Evolutionary conservation across 2,113 vertebrate genomes (phyloP).

Genomic region (Onychostruthus taczanowskii): DNA sequence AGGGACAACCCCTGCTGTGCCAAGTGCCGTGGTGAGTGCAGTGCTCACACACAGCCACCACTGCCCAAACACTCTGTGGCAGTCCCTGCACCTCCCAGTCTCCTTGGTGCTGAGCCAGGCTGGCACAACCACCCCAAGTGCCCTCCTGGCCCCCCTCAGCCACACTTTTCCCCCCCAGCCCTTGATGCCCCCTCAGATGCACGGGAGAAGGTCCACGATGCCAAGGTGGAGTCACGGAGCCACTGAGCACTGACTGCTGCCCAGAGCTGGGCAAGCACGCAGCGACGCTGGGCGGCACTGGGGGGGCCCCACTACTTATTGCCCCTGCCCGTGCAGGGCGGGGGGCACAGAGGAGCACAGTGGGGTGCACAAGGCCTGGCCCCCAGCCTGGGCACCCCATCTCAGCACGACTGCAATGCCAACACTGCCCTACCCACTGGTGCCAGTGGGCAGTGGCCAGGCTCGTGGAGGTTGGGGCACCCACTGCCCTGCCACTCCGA

Average conservation of each 20-base stretch:
- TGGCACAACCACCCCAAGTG: background rate
- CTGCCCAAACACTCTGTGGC: background rate
- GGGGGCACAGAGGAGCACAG: background rate
- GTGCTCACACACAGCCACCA: accelerated
- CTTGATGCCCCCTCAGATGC: background rate
- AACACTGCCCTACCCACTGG: background rate
- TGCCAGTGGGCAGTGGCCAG: accelerated
- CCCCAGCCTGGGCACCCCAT: background rate
- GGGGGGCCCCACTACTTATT: background rate
- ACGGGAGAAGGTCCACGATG: conserved; percentile 35
- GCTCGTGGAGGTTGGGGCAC: background rate
- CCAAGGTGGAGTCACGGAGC: conserved; percentile 54
- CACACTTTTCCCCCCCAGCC: background rate
- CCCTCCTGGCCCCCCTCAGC: background rate
- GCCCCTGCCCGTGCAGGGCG: accelerated
- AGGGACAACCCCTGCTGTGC: conserved; percentile 80
- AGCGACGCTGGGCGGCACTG: background rate
- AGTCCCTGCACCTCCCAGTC: background rate
- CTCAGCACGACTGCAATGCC: background rate
- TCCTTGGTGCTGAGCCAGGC: background rate
- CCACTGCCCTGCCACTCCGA: accelerated
- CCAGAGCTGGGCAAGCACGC: accelerated
- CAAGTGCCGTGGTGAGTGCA: conserved; percentile 77
- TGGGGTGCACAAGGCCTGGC: background rate
- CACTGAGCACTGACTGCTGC: conserved; percentile 32